These are phyloP conservation scores for Crossaster papposus DNA, from an alignment of 53 echinoderm and acorn worm species.

Conservation along the genomic window DNA sequence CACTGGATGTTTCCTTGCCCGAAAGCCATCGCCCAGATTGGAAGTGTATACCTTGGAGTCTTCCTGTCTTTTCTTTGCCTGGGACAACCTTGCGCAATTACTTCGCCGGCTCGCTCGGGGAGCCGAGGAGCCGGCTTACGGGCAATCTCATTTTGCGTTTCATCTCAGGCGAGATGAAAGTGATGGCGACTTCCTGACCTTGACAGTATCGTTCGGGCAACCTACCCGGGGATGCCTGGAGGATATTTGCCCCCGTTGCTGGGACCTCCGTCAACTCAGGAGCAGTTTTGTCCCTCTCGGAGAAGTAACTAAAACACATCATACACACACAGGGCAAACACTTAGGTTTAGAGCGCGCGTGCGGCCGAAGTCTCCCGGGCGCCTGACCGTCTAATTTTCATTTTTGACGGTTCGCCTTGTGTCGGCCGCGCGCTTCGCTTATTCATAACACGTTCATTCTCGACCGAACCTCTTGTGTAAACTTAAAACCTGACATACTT, in stretches of 20 bases:
- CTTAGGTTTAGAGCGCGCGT: background rate
- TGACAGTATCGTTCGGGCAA: slow-evolving; percentile 43
- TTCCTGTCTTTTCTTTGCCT: slow-evolving; percentile 37
- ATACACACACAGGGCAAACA: slow-evolving; percentile 29
- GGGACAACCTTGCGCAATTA: slow-evolving; percentile 63
- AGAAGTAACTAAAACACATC: background rate
- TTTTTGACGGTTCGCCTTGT: background rate
- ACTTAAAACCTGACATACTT: background rate
- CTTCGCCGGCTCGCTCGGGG: slow-evolving; percentile 29
- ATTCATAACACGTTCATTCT: background rate
- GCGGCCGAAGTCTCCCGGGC: background rate
- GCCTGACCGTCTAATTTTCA: slow-evolving; percentile 15
- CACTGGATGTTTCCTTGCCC: slow-evolving; percentile 31
- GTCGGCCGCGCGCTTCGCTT: background rate
- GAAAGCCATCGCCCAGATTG: slow-evolving; percentile 54
- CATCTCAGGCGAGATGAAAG: slow-evolving; percentile 49
- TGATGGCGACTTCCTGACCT: slow-evolving; percentile 56
- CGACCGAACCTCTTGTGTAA: background rate
- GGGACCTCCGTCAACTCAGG: background rate
- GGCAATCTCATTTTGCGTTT: slow-evolving; percentile 57
- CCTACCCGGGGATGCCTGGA: slow-evolving; percentile 10
- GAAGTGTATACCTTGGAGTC: slow-evolving; percentile 48
- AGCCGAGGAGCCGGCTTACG: slow-evolving; percentile 17
- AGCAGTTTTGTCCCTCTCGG: background rate
- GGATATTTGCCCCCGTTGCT: slow-evolving; percentile 29